A percentile compares a stretch with the other conserved stretches of the same genome.
These are phyloP conservation scores for Muscina levida DNA, from an alignment of 2,888 invertebrate genomes.

Conservation along the genomic window DNA sequence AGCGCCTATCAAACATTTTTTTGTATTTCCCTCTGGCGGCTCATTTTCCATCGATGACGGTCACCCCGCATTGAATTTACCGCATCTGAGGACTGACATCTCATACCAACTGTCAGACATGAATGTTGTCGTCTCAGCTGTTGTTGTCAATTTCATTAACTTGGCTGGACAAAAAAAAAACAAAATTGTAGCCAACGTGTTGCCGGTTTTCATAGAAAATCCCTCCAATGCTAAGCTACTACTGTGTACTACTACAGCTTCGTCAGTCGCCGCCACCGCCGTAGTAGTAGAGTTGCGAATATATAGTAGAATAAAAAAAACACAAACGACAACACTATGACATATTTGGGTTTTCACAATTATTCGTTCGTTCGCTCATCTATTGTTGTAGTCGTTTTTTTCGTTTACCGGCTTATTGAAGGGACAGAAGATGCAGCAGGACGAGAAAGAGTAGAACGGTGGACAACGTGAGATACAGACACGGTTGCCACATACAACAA, in stretches of 20 bases:
- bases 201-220: slow-evolving; percentile 57
- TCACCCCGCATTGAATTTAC: slow-evolving; percentile 43
- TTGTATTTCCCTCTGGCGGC: slow-evolving; percentile 22
- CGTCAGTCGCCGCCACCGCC: too few species aligned
- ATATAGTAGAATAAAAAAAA: too few species aligned
- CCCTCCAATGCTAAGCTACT: too few species aligned
- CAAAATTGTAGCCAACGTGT: slow-evolving; percentile 49
- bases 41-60: not conserved
- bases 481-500: not conserved
- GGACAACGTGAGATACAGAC: slow-evolving; percentile 1
- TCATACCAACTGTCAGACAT: slow-evolving; percentile 57
- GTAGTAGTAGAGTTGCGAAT: not conserved
- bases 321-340: not conserved
- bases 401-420: slow-evolving; percentile 1
- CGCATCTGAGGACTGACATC: slow-evolving; percentile 58
- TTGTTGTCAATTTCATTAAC: slow-evolving; percentile 64
- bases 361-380: too few species aligned
- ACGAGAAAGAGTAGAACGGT: not conserved
- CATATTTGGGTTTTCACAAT: not conserved
- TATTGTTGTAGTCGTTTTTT: not conserved
- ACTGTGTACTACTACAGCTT: too few species aligned
- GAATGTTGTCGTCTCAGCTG: slow-evolving; percentile 61
- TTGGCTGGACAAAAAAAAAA: slow-evolving; percentile 21
- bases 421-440: not conserved
- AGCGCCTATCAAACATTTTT: slow-evolving; percentile 62